Conservation (phyloP, 2,113 vertebrate genomes). For the Chascanopsetta lugubris region DNA sequence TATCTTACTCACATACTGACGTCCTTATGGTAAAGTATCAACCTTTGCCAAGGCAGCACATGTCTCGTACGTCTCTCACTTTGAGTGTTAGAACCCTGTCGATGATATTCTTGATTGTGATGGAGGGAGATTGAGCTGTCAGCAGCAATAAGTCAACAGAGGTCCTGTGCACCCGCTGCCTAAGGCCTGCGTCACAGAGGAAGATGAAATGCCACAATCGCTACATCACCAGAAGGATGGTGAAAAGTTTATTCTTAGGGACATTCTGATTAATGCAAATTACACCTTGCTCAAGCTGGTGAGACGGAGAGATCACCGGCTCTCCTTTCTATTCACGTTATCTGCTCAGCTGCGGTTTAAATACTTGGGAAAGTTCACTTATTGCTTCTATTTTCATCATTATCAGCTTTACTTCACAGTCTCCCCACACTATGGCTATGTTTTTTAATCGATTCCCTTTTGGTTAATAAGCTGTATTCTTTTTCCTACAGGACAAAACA, state of each 20-base stretch:
- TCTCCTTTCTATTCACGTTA: slow-evolving; percentile 11
- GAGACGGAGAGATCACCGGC: slow-evolving; percentile 16
- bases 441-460: background rate
- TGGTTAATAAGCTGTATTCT: background rate
- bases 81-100: slow-evolving; percentile 15
- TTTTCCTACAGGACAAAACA: background rate
- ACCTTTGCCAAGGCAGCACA: background rate
- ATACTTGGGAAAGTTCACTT: slow-evolving; percentile 5
- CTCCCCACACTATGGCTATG: background rate
- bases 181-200: slow-evolving; percentile 37
- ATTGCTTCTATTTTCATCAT: slow-evolving; percentile 1
- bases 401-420: background rate
- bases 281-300: slow-evolving; percentile 56
- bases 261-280: slow-evolving; percentile 72
- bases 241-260: slow-evolving; percentile 73
- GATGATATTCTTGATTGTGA: slow-evolving; percentile 56
- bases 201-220: slow-evolving; percentile 58
- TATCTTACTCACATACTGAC: background rate
- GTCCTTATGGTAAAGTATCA: background rate
- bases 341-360: slow-evolving; percentile 18
- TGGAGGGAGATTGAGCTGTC: slow-evolving; percentile 65
- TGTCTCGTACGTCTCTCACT: slow-evolving; percentile 8
- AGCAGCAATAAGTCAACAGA: slow-evolving; percentile 58
- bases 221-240: slow-evolving; percentile 57
- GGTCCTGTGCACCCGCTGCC: slow-evolving; percentile 43